phyloP scores from a whole-genome alignment of 2,888 invertebrate genomes.

The Hirtodrosophila cameraria region DNA sequence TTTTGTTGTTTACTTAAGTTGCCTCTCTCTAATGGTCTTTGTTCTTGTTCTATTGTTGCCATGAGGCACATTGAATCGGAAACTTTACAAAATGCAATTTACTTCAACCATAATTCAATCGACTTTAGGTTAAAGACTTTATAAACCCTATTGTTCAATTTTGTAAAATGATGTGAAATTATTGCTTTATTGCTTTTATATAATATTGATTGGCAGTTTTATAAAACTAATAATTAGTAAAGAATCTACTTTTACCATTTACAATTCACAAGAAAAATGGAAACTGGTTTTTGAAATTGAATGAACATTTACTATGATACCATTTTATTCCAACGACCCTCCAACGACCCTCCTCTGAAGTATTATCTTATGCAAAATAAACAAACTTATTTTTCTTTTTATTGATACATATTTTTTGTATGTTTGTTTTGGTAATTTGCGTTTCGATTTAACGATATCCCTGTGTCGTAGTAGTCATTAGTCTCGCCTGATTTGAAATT shows the following conservation, averaged over 20 bases:
- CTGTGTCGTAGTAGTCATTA: slow-evolving; percentile 41
- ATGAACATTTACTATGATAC: background rate
- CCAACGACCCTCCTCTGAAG: no score
- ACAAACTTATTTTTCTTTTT: slow-evolving; percentile 41
- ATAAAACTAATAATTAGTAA: no score
- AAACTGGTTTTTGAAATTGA: no score
- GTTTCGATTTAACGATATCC: slow-evolving; percentile 37
- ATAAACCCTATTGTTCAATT: slow-evolving; percentile 1
- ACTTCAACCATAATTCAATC: slow-evolving; percentile 45
- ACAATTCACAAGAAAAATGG: no score
- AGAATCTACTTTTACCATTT: no score
- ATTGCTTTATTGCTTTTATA: background rate
- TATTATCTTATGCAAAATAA: slow-evolving; percentile 27
- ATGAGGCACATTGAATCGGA: slow-evolving; percentile 54
- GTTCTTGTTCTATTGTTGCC: slow-evolving; percentile 45
- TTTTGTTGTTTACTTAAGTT: slow-evolving; percentile 53
- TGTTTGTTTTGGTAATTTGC: slow-evolving; percentile 48
- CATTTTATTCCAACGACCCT: background rate
- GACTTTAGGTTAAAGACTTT: slow-evolving; percentile 2
- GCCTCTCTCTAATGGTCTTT: background rate
- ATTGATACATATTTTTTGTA: slow-evolving; percentile 35
- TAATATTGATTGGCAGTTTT: no score
- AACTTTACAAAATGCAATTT: slow-evolving; percentile 53
- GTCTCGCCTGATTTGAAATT: slow-evolving; percentile 40
- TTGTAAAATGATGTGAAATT: slow-evolving; percentile 4